These are phyloP conservation scores for Cyprinodon brontotheroides DNA, from an alignment of 2,113 vertebrate genomes.

Conservation along the genomic window DNA sequence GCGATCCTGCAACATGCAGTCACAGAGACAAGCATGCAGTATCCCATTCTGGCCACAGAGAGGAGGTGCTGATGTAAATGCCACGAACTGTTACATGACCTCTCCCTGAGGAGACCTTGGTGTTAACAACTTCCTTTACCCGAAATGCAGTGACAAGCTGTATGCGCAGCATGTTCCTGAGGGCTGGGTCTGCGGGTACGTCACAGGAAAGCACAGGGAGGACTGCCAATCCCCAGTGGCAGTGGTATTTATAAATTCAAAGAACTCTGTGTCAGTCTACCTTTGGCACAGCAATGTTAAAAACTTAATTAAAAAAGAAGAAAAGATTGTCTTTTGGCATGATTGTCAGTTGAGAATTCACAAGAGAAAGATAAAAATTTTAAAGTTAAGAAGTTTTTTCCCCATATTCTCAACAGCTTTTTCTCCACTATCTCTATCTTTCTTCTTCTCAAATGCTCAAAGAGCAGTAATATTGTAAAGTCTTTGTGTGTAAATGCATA, in stretches of 20 bases:
- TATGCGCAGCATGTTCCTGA: constrained; percentile 33
- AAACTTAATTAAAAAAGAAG: background rate
- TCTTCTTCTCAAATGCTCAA: constrained; percentile 12
- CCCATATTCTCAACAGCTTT: constrained; percentile 36
- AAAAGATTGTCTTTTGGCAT: constrained; percentile 65
- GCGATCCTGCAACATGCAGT: constrained; percentile 6
- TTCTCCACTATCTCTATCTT: constrained; percentile 6
- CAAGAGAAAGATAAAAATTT: constrained; percentile 17
- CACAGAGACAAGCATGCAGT: constrained; percentile 44
- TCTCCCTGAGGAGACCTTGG: constrained; percentile 24
- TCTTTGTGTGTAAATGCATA: constrained; percentile 61
- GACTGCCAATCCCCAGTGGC: constrained; percentile 16
- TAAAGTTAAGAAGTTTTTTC: constrained; percentile 34
- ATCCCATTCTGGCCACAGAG: constrained; percentile 59
- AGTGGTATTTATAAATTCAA: constrained; percentile 23
- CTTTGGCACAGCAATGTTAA: constrained; percentile 24
- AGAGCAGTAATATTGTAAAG: constrained; percentile 22
- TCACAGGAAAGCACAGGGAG: constrained; percentile 8
- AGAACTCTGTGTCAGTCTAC: constrained; percentile 20
- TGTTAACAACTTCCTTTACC: constrained; percentile 51
- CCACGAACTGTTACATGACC: constrained; percentile 18
- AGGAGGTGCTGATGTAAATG: constrained; percentile 44
- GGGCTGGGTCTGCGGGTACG: constrained; percentile 49
- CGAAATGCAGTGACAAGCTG: constrained; percentile 46
- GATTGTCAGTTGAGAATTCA: constrained; percentile 67